Conservation (phyloP, 1,140 invertebrate species). For the Lordiphosa mommai region DNA sequence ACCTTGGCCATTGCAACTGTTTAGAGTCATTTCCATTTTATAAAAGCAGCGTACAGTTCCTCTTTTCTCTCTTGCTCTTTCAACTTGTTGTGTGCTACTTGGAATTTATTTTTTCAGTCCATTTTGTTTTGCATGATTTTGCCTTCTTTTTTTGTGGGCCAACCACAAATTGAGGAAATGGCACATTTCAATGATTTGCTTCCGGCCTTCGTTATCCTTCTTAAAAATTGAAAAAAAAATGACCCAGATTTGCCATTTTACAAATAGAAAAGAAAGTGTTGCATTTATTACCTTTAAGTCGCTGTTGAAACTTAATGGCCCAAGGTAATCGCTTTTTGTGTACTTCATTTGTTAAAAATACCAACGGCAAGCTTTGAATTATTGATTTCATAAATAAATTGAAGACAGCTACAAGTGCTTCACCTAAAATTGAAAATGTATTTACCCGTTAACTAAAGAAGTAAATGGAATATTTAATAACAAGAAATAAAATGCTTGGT, state of each 20-base stretch:
- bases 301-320: conserved; percentile 43
- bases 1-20: conserved; percentile 1
- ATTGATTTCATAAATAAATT: not conserved
- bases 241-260: conserved; percentile 1
- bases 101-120: conserved; percentile 21
- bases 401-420: not conserved
- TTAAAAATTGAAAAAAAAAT: conserved; percentile 20
- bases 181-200: conserved; percentile 71
- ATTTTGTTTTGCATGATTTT: conserved; percentile 32
- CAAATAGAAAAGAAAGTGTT: conserved; percentile 28
- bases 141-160: conserved; percentile 12
- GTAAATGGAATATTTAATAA: no score
- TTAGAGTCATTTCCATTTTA: conserved; percentile 4
- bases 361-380: not conserved
- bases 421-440: no score
- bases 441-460: no score
- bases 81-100: conserved; percentile 24
- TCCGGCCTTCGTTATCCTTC: conserved; percentile 40
- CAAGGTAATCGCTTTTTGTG: conserved; percentile 18
- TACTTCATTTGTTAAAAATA: conserved; percentile 2
- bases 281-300: conserved; percentile 33
- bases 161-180: conserved; percentile 66
- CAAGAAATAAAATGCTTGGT: no score
- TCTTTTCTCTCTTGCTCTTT: not conserved
- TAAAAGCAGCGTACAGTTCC: conserved; percentile 8